Base-by-base conservation (phyloP, 2,113 vertebrate genomes). In the Shinisaurus crocodilurus region DNA sequence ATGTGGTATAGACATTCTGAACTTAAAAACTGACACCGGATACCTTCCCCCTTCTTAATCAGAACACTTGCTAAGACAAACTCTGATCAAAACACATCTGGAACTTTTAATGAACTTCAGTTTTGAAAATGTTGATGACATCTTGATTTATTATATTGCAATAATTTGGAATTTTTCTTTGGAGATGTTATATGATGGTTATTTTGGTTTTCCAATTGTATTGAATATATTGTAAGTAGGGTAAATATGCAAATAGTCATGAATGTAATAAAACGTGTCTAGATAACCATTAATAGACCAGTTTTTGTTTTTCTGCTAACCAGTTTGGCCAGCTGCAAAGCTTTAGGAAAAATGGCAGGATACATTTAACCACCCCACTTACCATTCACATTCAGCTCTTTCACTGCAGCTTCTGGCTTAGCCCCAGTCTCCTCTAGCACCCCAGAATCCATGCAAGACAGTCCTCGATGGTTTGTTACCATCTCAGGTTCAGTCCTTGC, bases 341-440 rank as follows among this genome's bases (percentile, higher is more conserved):
- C 23, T 2, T 2, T 2, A 7, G n/a, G 84, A 70, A 5, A 60
- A 43, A 5, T 8, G 12, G 6, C 5, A 34, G 12, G 34, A 45
- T 45, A 83, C 45, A 72, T n/a, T 2, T 20, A 65, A 13, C 0
- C 0, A 40, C 6, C 0, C 67, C 25, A 88, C 95, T 94, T 95
- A 99, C 99, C 98, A 50, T 99, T 98, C 87, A 98, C 97, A 63
- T 99, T 98, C 23, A 96, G 95, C 88, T 96, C 96, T 92, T 98
- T 96, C 88, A 94, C 96, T 0, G 93, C 40, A 10, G 97, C 96
- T 60, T 96, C 97, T 87, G 97, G 92, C 90, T 98, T 98, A 94
- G 96, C 95, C 79, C 92, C 75, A 6, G 95, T 88, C 92, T 97
- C 95, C 88, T 97, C 96, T 81, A 94, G 5, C 0, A 94, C 50